These are phyloP conservation scores for Strigamia maritima DNA, from an alignment of 2,888 invertebrate species.

Conservation along the genomic window DNA sequence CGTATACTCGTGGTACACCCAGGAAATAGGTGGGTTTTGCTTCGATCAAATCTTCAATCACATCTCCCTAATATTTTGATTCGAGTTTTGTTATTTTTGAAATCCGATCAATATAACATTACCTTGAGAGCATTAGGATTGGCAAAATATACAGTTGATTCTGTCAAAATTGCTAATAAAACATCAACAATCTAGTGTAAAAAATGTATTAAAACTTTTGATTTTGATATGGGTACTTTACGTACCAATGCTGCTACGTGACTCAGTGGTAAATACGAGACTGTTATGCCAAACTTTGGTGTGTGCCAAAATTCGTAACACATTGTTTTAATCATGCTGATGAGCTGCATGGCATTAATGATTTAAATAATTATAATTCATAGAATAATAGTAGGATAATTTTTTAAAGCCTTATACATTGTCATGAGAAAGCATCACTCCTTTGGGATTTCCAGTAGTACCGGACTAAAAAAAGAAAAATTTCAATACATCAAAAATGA, in stretches of 20 bases:
- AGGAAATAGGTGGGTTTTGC: conserved; percentile 71
- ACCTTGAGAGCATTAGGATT: conserved; percentile 77
- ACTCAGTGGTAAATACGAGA: background rate
- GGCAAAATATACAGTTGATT: conserved; percentile 74
- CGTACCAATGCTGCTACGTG: conserved; percentile 4
- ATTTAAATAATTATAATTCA: too few species aligned
- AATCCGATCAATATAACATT: too few species aligned
- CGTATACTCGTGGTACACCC: conserved; percentile 88
- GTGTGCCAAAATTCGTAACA: too few species aligned
- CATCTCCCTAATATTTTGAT: too few species aligned
- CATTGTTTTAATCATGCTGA: background rate
- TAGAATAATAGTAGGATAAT: too few species aligned
- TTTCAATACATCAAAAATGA: too few species aligned
- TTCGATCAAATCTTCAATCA: too few species aligned
- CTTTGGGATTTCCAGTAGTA: conserved; percentile 84
- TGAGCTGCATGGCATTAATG: background rate
- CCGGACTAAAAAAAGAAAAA: conserved; percentile 70
- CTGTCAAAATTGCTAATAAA: conserved; percentile 48
- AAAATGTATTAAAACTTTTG: background rate
- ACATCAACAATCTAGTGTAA: too few species aligned
- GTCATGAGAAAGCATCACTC: conserved; percentile 89
- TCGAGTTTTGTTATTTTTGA: too few species aligned
- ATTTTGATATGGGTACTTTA: background rate
- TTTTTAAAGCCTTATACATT: conserved; percentile 53
- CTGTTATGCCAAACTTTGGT: too few species aligned